Conservation (phyloP, 2,113 vertebrate species). For the Labrus mixtus region DNA sequence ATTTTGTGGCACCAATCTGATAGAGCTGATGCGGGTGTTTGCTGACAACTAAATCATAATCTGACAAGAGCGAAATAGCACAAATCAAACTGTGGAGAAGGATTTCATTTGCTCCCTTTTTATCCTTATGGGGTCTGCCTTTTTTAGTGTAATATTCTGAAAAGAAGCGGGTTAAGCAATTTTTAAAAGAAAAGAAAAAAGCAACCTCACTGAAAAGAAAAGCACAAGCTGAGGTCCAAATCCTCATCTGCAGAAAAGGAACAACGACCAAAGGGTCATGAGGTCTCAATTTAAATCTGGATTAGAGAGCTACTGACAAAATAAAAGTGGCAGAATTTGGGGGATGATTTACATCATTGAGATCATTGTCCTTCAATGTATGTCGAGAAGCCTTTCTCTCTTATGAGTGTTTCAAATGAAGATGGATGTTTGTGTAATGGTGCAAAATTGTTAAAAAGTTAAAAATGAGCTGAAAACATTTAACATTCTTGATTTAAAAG, state of each 20-base stretch:
- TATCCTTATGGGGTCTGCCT: slow-evolving; percentile 18
- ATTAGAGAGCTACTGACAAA: not conserved
- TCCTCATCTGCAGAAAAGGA: slow-evolving; percentile 22
- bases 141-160: slow-evolving; percentile 32
- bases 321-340: not conserved
- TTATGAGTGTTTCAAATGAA: not conserved
- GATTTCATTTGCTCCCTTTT: slow-evolving; percentile 34
- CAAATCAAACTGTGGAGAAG: slow-evolving; percentile 32
- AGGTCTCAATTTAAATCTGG: not conserved
- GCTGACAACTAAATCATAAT: slow-evolving; percentile 38
- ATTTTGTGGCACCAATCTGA: slow-evolving; percentile 22
- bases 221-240: slow-evolving; percentile 52
- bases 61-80: slow-evolving; percentile 30
- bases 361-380: not conserved
- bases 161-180: slow-evolving; percentile 26
- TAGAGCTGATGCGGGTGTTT: slow-evolving; percentile 23
- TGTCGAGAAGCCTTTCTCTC: not conserved
- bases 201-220: slow-evolving; percentile 35
- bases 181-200: slow-evolving; percentile 6
- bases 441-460: too few relatives aligned
- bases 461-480: not conserved
- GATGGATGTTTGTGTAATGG: not conserved
- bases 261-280: not conserved
- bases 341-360: not conserved
- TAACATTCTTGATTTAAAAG: slow-evolving; percentile 11